Conservation (phyloP, 2,888 invertebrate genomes). For the Rapana venosa region DNA sequence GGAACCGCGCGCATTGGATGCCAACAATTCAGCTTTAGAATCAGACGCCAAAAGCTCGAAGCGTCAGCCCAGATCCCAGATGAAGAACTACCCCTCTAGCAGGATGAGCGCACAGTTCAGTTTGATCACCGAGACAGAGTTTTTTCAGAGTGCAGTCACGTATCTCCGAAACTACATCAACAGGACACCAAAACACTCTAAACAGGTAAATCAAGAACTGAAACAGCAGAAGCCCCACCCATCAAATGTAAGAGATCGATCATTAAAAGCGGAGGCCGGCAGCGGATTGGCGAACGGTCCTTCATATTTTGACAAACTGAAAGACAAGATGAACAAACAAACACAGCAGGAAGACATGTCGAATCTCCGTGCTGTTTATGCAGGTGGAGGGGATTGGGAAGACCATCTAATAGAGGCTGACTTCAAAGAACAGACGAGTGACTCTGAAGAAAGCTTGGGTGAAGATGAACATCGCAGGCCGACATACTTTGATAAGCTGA, state of each 20-base stretch:
- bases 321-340: background rate
- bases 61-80: background rate
- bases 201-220: background rate
- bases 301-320: conserved; percentile 13
- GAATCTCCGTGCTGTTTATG: background rate
- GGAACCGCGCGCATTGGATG: background rate
- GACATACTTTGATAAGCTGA: conserved; percentile 20
- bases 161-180: background rate
- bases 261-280: background rate
- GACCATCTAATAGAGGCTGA: background rate
- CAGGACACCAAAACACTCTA: background rate
- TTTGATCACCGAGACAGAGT: background rate
- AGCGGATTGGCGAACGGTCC: background rate
- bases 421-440: background rate
- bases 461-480: background rate
- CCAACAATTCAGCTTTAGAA: background rate
- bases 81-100: no score
- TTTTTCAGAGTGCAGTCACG: conserved; percentile 7
- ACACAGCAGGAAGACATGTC: background rate
- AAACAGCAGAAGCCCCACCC: background rate
- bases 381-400: background rate
- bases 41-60: background rate
- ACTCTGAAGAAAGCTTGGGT: background rate
- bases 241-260: no score
- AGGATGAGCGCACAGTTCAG: background rate